A percentile compares a stretch with the other conserved stretches of the same genome.
phyloP scores from a whole-genome alignment of 2,797 vertebrate genomes.

The Pseudochirops corinnae region DNA sequence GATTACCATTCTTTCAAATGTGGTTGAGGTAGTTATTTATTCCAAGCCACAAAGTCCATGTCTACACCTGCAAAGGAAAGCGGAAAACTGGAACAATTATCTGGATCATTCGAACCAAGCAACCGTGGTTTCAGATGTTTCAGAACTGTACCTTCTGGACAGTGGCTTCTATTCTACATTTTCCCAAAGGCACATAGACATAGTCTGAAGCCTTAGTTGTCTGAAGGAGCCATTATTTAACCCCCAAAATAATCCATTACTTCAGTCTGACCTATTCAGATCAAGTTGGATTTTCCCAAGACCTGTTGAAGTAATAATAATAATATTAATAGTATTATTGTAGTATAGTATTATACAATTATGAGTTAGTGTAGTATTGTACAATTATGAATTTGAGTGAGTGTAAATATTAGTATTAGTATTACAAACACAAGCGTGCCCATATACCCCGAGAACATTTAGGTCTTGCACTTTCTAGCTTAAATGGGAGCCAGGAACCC shows the following conservation, averaged over 20 bases:
- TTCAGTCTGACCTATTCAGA: not conserved
- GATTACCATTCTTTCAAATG: not conserved
- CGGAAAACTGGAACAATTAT: not conserved
- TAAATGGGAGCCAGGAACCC: constrained; percentile 10
- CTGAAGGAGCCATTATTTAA: not conserved
- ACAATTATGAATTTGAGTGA: not conserved
- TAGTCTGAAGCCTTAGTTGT: not conserved
- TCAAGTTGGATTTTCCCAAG: constrained; percentile 17
- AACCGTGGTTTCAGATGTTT: not conserved
- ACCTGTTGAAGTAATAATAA: not conserved
- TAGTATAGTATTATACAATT: not conserved
- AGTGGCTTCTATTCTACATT: constrained; percentile 3
- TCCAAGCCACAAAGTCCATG: not conserved
- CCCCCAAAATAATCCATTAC: not conserved
- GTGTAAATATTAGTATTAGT: not conserved
- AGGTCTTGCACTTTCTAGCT: constrained; percentile 17
- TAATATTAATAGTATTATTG: not conserved
- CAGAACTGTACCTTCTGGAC: not conserved
- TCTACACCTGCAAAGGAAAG: not conserved
- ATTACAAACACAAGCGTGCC: not conserved
- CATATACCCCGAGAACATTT: not conserved
- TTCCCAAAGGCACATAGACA: not conserved
- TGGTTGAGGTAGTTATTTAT: not conserved
- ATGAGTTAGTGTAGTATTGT: not conserved
- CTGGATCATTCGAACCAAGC: not conserved